These are phyloP conservation scores for Anoncus sp. DNA, from an alignment of 2,888 invertebrate species.

Conservation along the genomic window DNA sequence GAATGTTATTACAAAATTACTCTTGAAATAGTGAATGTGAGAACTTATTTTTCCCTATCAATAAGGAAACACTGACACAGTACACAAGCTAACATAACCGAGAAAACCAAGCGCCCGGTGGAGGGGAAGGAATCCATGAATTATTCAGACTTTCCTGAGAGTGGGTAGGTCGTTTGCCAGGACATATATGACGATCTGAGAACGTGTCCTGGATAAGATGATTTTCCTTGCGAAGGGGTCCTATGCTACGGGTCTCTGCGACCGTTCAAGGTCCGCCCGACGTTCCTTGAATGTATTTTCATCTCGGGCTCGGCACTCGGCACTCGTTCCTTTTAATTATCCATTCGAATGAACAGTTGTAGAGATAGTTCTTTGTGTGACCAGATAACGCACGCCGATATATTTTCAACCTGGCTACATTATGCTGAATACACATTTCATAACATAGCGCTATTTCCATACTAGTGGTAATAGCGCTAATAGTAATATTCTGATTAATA, in stretches of 20 bases:
- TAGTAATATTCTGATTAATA: no score
- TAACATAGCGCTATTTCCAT: not conserved
- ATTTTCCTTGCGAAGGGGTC: constrained; percentile 2
- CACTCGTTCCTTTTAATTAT: constrained; percentile 10
- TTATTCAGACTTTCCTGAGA: constrained; percentile 45
- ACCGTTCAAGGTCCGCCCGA: not conserved
- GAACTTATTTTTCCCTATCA: constrained; percentile 2
- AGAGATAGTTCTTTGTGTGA: not conserved
- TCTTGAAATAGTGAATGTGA: no score
- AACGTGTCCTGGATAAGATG: constrained; percentile 2
- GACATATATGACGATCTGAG: constrained; percentile 24
- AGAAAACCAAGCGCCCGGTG: not conserved
- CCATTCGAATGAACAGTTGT: not conserved
- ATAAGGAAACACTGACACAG: constrained; percentile 8
- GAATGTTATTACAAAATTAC: no score
- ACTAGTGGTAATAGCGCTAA: no score
- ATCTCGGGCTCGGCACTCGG: not conserved
- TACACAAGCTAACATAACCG: not conserved
- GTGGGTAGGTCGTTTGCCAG: not conserved
- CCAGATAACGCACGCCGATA: not conserved
- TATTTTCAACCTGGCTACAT: not conserved
- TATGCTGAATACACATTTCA: not conserved
- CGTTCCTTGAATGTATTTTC: not conserved
- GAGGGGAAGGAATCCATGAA: constrained; percentile 25
- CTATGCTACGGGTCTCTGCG: not conserved